Conservation (phyloP, 1,140 invertebrate species). For the Euglossa dilemma region DNA sequence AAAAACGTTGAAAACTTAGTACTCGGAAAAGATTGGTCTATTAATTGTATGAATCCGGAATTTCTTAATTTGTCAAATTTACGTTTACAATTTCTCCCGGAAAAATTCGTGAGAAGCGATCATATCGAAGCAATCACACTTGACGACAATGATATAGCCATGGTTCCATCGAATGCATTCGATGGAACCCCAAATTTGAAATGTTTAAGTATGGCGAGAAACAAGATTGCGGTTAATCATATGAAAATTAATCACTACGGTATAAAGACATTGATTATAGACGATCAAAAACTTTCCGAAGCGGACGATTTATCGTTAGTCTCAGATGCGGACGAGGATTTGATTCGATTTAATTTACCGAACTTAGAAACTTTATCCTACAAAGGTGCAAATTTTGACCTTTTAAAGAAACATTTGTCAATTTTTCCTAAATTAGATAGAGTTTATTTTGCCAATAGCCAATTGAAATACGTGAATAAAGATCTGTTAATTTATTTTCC, state of each 20-base stretch:
- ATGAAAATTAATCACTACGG: background rate
- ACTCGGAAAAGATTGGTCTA: background rate
- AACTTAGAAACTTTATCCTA: conserved; percentile 19
- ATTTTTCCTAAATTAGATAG: conserved; percentile 11
- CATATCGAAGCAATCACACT: background rate
- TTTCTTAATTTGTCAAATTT: rapidly evolving
- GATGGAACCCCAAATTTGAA: background rate
- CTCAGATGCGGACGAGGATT: background rate
- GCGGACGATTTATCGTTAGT: rapidly evolving
- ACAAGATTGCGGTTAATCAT: background rate
- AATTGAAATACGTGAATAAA: rapidly evolving
- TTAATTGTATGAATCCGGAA: rapidly evolving
- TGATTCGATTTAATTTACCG: background rate
- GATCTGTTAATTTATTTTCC: background rate
- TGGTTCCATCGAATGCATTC: background rate
- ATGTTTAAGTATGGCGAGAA: background rate
- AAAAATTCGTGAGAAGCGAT: background rate
- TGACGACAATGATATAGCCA: background rate
- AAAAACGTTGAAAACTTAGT: background rate
- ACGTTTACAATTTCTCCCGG: background rate
- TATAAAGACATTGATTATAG: conserved; percentile 2
- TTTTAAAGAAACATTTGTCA: background rate
- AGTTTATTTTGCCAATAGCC: conserved; percentile 7
- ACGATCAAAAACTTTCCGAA: background rate
- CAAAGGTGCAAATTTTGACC: background rate